phyloP scores from a whole-genome alignment of 2,113 vertebrate species.

The Mormyrus iriodes region DNA sequence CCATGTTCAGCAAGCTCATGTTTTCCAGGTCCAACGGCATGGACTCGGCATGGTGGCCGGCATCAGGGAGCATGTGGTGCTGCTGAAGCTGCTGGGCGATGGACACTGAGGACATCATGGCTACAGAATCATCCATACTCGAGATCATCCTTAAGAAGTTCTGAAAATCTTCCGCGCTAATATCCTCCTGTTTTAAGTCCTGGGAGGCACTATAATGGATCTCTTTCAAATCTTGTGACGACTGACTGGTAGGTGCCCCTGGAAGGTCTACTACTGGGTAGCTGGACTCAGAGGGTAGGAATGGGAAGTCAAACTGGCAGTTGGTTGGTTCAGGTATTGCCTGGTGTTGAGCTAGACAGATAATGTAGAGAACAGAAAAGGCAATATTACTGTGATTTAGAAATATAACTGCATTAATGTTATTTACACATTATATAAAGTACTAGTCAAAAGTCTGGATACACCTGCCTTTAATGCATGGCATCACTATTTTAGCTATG shows the following conservation, averaged over 20 bases:
- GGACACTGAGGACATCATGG: background rate
- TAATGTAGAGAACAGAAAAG: background rate
- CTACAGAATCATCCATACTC: background rate
- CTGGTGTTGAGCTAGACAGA: slow-evolving; percentile 33
- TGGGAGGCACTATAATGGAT: slow-evolving; percentile 22
- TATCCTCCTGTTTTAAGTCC: slow-evolving; percentile 31
- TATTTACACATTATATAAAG: background rate
- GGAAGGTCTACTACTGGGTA: slow-evolving; percentile 15
- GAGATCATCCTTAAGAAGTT: slow-evolving; percentile 18
- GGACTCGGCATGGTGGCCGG: background rate
- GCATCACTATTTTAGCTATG: background rate
- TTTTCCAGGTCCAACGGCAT: background rate
- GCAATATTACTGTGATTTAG: background rate
- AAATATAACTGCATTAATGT: background rate
- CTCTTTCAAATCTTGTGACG: slow-evolving; percentile 20
- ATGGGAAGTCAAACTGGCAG: slow-evolving; percentile 32
- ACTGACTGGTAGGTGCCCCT: background rate
- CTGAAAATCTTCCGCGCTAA: slow-evolving; percentile 27
- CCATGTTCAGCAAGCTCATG: slow-evolving; percentile 23
- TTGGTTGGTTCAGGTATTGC: slow-evolving; percentile 31
- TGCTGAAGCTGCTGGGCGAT: background rate
- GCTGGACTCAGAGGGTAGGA: slow-evolving; percentile 21
- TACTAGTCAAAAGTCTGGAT: background rate
- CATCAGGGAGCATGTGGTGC: background rate
- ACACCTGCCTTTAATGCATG: background rate